Percentiles rank a stretch among this genome's conserved stretches.
Evolutionary conservation across 2,888 invertebrate species (phyloP).

Genomic region (Homarus gammarus): DNA sequence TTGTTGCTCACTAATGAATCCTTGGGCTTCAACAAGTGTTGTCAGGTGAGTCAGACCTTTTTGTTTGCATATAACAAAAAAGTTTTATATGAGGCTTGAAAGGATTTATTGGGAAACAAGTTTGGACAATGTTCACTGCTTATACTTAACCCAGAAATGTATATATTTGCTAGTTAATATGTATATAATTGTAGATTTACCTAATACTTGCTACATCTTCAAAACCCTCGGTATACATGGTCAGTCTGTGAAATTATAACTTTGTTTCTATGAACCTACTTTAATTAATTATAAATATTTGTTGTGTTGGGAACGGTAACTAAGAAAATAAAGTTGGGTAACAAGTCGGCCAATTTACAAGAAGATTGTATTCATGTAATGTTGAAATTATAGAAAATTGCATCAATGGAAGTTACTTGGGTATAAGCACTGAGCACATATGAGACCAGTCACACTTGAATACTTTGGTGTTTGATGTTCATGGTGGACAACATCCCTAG

Average conservation of each 20-base stretch:
- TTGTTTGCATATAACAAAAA: not conserved
- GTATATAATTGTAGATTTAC: too few relatives aligned
- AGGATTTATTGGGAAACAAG: not conserved
- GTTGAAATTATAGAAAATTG: not conserved
- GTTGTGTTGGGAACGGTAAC: too few relatives aligned
- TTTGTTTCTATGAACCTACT: too few relatives aligned
- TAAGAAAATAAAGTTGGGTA: not conserved
- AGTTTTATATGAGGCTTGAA: constrained; percentile 12
- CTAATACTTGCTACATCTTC: too few relatives aligned
- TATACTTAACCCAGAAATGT: constrained; percentile 3
- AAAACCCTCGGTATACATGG: too few relatives aligned
- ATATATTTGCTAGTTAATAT: too few relatives aligned
- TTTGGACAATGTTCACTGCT: not conserved
- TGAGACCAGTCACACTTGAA: not conserved
- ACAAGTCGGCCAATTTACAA: not conserved
- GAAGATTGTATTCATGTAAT: not conserved
- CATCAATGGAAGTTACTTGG: not conserved
- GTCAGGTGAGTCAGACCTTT: constrained; percentile 16
- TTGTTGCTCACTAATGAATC: not conserved
- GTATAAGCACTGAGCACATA: not conserved
- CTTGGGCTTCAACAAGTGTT: constrained; percentile 3
- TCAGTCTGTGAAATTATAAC: too few relatives aligned
- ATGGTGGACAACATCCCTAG: not conserved
- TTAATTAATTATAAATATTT: too few relatives aligned
- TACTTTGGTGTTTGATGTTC: not conserved